A percentile compares a stretch with the other conserved stretches of the same genome.
Evolutionary conservation across 1,140 invertebrate species (phyloP).

Genomic region (Colletes gigas): DNA sequence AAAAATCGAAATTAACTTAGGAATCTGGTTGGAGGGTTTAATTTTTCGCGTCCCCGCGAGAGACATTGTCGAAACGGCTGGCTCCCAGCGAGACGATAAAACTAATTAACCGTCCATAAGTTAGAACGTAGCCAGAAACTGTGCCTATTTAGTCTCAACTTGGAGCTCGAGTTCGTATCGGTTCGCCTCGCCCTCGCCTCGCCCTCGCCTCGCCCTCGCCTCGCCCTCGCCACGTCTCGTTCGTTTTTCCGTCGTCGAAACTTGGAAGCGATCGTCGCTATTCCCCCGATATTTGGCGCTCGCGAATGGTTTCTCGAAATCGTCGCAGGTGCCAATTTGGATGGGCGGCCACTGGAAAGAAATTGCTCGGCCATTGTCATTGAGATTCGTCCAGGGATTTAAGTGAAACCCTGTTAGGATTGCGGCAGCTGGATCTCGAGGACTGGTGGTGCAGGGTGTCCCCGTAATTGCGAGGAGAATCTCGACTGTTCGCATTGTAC

Average conservation of each 20-base stretch:
- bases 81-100: neutral
- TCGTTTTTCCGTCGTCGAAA: neutral
- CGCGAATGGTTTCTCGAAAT: neutral
- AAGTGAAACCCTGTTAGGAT: slow-evolving; percentile 7
- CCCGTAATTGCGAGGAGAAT: slow-evolving; percentile 39
- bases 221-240: no score
- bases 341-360: neutral
- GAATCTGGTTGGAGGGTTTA: neutral
- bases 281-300: neutral
- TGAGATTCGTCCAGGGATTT: slow-evolving; percentile 31
- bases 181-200: no score
- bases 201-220: no score
- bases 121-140: neutral
- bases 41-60: neutral
- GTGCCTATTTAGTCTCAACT: neutral
- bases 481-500: slow-evolving; percentile 44
- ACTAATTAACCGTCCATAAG: neutral
- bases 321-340: neutral
- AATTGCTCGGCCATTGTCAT: slow-evolving; percentile 12
- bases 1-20: neutral
- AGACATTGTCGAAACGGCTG: neutral
- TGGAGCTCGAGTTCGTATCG: neutral
- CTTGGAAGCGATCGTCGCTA: neutral
- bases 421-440: slow-evolving; percentile 22
- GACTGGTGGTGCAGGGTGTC: slow-evolving; percentile 20